Evolutionary conservation across 2,888 invertebrate species (phyloP), one percentile per base, ranked within the genome.

Genomic region (Spialia ferax): DNA sequence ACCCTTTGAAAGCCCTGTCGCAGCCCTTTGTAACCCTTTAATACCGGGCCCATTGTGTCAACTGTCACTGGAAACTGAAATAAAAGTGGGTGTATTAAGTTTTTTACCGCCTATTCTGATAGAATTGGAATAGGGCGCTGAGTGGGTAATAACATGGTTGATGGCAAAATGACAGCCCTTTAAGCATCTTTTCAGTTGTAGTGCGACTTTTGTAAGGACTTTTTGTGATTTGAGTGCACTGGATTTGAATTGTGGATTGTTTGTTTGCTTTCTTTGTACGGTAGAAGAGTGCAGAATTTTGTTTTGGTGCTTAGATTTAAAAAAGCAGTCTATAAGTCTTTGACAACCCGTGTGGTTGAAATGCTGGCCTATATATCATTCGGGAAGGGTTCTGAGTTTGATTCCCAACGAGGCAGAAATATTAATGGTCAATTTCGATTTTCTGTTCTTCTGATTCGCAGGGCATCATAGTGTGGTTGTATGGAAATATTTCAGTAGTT

Each of bases 11-110:
- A 78, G 81, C 52, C 80, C 84, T 86, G 87, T 89, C 88, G 82
- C 87, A 85, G 85, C 83, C 87, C 86, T 86, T 89, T 90, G 84
- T 87, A 88, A 87, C 90, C 91, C 89, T 89, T 89, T 88, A 80
- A 42, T 42, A 42, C 42, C 74, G 75, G 72, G 73, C 75, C 87
- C 80, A 86, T 91, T 91, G 89, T 88, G 89, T 93, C 92, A 92
- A 92, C 91, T 93, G 93, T 93, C 92, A 87, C 75, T 87, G 74
- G 74, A 80, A 79, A 74, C 80, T 86, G 87, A 88, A 87, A 87
- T 85, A 87, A 88, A 92, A 91, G 91, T 91, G 90, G 92, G 92
- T 87, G 91, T 88, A 86, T 85, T 82, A 74, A 63, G 74, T 79
- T 81, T 85, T 86, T 82, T 81, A 73, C 82, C 81, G 81, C 83